phyloP scores from a whole-genome alignment of 2,113 vertebrate species.

The Etia nguti region DNA sequence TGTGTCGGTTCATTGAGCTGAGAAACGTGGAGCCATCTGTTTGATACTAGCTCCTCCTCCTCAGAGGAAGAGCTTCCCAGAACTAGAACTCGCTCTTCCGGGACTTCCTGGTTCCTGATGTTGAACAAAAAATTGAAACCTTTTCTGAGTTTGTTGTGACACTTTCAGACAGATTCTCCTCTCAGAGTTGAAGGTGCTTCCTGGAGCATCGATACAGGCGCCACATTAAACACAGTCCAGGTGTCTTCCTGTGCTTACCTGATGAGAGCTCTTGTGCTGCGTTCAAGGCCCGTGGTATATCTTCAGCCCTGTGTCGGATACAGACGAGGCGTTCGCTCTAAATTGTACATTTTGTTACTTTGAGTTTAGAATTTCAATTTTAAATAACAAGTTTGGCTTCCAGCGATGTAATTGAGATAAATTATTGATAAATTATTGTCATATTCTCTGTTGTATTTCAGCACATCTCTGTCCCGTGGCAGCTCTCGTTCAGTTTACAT shows the following conservation, averaged over 20 bases:
- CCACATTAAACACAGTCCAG: background rate
- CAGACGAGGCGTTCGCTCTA: background rate
- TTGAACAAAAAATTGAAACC: background rate
- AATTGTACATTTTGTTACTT: background rate
- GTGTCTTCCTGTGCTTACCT: background rate
- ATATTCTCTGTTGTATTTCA: background rate
- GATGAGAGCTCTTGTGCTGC: background rate
- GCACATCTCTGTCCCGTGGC: background rate
- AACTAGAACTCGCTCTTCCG: background rate
- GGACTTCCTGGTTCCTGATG: background rate
- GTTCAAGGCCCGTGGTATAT: fast-evolving
- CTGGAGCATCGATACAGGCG: background rate
- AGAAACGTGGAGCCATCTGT: background rate
- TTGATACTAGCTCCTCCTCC: background rate
- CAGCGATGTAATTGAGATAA: background rate
- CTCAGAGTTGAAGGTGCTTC: background rate
- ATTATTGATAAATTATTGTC: background rate
- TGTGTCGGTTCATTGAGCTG: background rate
- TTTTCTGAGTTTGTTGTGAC: background rate
- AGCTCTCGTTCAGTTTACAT: background rate
- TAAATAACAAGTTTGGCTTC: background rate
- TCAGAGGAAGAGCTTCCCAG: background rate
- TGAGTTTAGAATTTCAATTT: background rate
- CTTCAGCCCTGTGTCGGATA: background rate
- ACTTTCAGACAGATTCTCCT: background rate